A percentile compares a stretch with the other conserved stretches of the same genome.
Evolutionary conservation across 2,797 vertebrate species (phyloP).

Genomic region (Hipposideros larvatus): DNA sequence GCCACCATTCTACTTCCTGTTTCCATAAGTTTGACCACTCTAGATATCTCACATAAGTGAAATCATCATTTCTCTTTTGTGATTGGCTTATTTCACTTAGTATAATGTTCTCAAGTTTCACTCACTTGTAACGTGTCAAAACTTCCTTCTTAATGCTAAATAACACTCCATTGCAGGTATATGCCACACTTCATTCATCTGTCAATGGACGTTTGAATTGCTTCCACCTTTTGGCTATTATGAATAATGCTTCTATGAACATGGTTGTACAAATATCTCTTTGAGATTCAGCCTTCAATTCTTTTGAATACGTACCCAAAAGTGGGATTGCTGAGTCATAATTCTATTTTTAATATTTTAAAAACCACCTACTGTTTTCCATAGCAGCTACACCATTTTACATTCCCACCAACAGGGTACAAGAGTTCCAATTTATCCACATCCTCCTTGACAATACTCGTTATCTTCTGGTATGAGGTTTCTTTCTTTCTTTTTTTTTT

Average conservation of each 20-base stretch:
- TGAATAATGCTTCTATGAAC: neutral
- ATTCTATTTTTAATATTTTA: slow-evolving; percentile 50
- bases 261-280: neutral
- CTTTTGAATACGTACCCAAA: neutral
- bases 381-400: neutral
- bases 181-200: neutral
- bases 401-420: neutral
- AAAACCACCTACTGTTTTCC: neutral
- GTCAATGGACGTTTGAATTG: neutral
- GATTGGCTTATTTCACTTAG: slow-evolving; percentile 54
- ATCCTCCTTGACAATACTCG: neutral
- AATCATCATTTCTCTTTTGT: slow-evolving; percentile 38
- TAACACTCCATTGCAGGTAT: neutral
- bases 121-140: neutral
- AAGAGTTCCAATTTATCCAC: neutral
- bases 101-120: neutral
- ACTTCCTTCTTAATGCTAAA: slow-evolving; percentile 17
- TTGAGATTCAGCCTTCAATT: slow-evolving; percentile 18
- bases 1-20: neutral
- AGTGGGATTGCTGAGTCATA: neutral
- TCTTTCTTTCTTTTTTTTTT: neutral
- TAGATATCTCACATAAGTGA: neutral
- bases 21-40: neutral
- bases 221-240: neutral
- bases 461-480: neutral